Base-by-base conservation (phyloP, 2,113 vertebrate species). In the Miniopterus natalensis region DNA sequence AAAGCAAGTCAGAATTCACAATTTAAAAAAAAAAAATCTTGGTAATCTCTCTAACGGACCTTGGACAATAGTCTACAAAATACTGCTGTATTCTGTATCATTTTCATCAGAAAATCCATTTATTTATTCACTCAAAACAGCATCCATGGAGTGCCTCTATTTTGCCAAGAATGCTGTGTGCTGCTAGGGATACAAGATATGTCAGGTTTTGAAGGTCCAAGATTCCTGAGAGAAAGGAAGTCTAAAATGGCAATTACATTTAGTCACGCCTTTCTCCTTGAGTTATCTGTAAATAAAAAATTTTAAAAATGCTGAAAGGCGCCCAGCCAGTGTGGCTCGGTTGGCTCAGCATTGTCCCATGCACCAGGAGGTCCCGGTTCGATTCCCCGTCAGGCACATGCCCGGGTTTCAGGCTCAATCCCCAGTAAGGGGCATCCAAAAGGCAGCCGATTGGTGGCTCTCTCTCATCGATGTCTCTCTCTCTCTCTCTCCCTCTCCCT, bases 101-200 rank as follows among this genome's bases (percentile, higher is more conserved):
- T 73, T 49, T 81, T 94, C 42, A 53, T 65, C 18, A 71, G 25
- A 77, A 90, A 75, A 61, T 4, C 23, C n/a, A 65, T 55, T 53
- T 14, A 71, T 42, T 97, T 51, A 66, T 66, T 89, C 71, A 57
- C 68, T 90, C 70, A 90, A 63, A 79, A n/a, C n/a, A 79, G n/a
- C 47, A 88, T 27, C 45, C 61, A 71, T 4, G 51, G 29, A 77
- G 6, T 77, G 45, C 8, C 5, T 45, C 4, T 13, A 84, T 93
- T 84, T 93, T 71, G 45, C 25, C 74, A 91, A 61, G 51, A 68
- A 29, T 78, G 27, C 27, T 91, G 36, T 36, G 1, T 81, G 31
- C 13, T 96, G 17, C 51, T 85, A 31, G 1, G 53, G 21, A 85
- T 5, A 57, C 31, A 87, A 73, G 14, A 15, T 51, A 53, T 9